Percentiles rank a stretch among this genome's conserved stretches.
These are phyloP conservation scores for Tetrao urogallus DNA, from an alignment of 2,113 vertebrate genomes.

Conservation along the genomic window DNA sequence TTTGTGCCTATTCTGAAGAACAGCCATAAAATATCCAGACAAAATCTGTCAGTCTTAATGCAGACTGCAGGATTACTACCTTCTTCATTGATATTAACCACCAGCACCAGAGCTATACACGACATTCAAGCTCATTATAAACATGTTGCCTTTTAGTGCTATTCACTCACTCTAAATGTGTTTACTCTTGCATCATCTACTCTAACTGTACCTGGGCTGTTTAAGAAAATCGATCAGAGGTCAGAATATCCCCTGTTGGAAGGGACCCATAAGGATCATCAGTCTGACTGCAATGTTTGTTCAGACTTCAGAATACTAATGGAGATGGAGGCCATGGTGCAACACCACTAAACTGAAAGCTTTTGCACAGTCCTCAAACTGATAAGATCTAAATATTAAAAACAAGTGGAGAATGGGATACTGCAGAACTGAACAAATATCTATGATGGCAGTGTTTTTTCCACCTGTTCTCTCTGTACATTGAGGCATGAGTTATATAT, in stretches of 20 bases:
- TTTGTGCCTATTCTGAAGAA: neutral
- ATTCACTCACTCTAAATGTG: neutral
- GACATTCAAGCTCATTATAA: neutral
- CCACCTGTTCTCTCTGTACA: too few species aligned
- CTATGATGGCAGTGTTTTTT: neutral
- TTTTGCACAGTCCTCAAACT: too few species aligned
- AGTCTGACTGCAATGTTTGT: neutral
- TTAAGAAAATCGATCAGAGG: neutral
- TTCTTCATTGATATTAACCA: neutral
- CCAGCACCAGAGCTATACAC: neutral
- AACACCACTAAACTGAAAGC: too few species aligned
- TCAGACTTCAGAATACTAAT: neutral
- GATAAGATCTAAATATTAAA: too few species aligned
- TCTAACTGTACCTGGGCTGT: neutral
- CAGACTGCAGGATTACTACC: neutral
- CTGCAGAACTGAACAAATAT: neutral
- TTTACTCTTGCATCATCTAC: neutral
- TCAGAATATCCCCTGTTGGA: too few species aligned
- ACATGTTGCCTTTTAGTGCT: neutral
- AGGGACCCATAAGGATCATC: too few species aligned
- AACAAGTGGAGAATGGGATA: neutral
- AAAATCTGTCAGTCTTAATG: neutral
- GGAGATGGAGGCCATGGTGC: neutral
- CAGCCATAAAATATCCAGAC: neutral
- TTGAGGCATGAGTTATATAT: neutral